Evolutionary conservation across 2,797 vertebrate genomes (phyloP).

Genomic region (Fratercula arctica): DNA sequence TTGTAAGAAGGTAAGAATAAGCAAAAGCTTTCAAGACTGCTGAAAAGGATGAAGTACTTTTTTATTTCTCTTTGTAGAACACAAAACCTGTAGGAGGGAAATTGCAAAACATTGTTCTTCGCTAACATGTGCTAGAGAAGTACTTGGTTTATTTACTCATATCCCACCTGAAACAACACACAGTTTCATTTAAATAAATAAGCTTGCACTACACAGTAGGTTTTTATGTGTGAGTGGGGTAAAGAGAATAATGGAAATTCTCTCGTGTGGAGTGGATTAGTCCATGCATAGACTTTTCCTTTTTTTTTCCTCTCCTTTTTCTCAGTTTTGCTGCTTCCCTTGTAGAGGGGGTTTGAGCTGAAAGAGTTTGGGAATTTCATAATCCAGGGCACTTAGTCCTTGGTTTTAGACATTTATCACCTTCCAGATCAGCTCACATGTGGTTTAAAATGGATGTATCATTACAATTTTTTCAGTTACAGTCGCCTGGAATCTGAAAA

Average conservation of each 20-base stretch:
- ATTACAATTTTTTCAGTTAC: not conserved
- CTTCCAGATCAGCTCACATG: not conserved
- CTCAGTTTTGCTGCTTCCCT: too few species aligned
- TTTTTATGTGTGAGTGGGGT: not conserved
- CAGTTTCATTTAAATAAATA: constrained; percentile 9
- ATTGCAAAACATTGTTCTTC: constrained; percentile 42
- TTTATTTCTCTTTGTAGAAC: constrained; percentile 58
- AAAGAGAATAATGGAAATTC: not conserved
- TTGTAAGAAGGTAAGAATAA: constrained; percentile 26
- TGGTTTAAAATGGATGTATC: not conserved
- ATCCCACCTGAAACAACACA: constrained; percentile 20
- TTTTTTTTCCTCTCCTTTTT: not conserved
- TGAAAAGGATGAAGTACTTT: constrained; percentile 11
- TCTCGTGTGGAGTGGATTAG: not conserved
- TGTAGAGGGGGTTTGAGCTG: not conserved
- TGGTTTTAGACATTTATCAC: not conserved
- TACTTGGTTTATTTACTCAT: constrained; percentile 17
- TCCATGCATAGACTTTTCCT: not conserved
- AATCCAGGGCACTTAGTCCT: not conserved
- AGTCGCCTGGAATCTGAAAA: not conserved
- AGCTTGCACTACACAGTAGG: not conserved
- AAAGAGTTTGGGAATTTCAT: not conserved
- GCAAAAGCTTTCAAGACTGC: constrained; percentile 31
- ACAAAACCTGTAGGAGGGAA: constrained; percentile 45
- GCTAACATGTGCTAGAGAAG: not conserved